phyloP scores from a whole-genome alignment of 2,888 invertebrate genomes.

The Cacoxenus indagator region DNA sequence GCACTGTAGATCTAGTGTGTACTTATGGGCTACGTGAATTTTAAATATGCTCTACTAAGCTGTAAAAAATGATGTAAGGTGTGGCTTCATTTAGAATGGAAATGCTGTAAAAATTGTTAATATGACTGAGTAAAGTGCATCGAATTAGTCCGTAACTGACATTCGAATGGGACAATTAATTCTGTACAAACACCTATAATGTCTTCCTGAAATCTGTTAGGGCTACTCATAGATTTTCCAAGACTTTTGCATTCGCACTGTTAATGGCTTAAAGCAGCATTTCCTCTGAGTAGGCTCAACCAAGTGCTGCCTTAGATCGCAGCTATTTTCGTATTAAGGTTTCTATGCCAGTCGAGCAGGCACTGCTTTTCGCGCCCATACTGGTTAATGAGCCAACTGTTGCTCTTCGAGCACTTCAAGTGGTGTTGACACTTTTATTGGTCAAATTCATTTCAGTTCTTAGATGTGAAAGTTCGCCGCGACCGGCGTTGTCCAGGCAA shows the following conservation, averaged over 20 bases:
- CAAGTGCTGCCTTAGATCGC: background rate
- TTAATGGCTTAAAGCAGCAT: conserved; percentile 1
- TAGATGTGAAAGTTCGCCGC: background rate
- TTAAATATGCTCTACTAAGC: background rate
- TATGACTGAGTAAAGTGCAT: background rate
- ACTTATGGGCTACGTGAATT: background rate
- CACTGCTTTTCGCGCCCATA: conserved; percentile 7
- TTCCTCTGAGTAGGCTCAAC: background rate
- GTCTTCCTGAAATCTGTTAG: no score
- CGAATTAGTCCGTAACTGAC: background rate
- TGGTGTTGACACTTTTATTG: conserved; percentile 18
- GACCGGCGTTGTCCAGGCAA: conserved; percentile 23
- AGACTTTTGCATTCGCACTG: no score
- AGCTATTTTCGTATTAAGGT: conserved; percentile 44
- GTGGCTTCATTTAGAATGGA: no score
- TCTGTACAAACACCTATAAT: no score
- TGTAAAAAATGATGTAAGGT: background rate
- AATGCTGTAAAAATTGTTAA: background rate
- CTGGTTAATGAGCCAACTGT: conserved; percentile 45
- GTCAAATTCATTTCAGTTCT: conserved; percentile 1
- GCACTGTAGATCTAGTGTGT: conserved; percentile 26
- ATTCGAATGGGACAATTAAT: background rate
- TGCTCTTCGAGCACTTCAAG: conserved; percentile 41
- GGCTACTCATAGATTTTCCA: no score
- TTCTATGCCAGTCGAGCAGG: conserved; percentile 49